phyloP scores from a whole-genome alignment of 2,888 invertebrate genomes.

The Anagyrus pseudococci region DNA sequence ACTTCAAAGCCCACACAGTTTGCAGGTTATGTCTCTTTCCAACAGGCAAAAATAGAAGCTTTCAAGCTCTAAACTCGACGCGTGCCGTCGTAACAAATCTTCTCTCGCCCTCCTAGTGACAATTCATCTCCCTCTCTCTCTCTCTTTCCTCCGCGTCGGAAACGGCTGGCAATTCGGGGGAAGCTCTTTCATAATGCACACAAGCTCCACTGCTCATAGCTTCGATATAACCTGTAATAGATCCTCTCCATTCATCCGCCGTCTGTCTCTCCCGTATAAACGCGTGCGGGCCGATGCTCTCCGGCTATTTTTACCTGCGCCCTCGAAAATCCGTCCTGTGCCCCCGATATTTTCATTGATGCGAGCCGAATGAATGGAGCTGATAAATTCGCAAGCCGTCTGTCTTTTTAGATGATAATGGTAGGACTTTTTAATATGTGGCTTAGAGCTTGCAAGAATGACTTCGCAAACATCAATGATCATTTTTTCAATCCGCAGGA shows the following conservation, averaged over 20 bases:
- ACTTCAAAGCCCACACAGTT: no score
- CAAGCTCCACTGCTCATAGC: constrained; percentile 8
- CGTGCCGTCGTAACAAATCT: background rate
- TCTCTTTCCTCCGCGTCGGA: constrained; percentile 43
- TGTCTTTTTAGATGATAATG: no score
- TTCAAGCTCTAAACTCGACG: no score
- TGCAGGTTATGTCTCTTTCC: no score
- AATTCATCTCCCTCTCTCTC: no score
- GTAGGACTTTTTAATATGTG: no score
- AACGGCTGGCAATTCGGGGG: constrained; percentile 42
- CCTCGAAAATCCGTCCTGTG: background rate
- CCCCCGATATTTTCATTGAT: constrained; percentile 19
- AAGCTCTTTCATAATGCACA: constrained; percentile 35
- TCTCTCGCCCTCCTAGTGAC: background rate
- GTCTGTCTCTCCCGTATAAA: constrained; percentile 1
- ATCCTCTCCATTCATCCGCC: constrained; percentile 26
- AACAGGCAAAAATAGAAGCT: no score
- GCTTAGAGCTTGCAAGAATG: no score
- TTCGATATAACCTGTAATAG: constrained; percentile 34
- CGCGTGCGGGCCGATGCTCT: background rate
- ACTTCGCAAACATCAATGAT: no score
- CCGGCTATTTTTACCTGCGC: constrained; percentile 23
- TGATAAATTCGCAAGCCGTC: no score
- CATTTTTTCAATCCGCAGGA: no score
- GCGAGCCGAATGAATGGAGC: constrained; percentile 18